phyloP scores from a whole-genome alignment of 2,113 vertebrate species.

The Stegastes partitus region DNA sequence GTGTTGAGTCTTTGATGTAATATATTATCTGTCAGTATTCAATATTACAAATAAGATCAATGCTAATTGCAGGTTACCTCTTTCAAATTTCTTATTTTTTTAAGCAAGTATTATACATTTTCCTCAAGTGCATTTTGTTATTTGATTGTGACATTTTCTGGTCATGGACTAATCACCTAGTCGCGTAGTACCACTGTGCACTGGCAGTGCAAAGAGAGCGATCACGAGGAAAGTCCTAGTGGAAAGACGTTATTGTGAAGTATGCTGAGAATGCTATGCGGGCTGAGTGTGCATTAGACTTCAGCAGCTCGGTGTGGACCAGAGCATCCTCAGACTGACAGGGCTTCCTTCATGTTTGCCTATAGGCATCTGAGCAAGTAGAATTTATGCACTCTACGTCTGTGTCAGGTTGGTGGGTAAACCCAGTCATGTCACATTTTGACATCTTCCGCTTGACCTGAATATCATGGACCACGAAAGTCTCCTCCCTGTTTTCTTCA shows the following conservation, averaged over 20 bases:
- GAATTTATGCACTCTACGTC: background rate
- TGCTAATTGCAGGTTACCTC: too few relatives aligned
- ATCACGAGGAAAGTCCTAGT: too few relatives aligned
- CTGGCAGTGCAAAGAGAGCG: too few relatives aligned
- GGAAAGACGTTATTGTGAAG: background rate
- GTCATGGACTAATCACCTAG: too few relatives aligned
- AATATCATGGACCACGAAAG: background rate
- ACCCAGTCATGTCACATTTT: background rate
- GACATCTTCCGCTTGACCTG: background rate
- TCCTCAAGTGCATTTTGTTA: too few relatives aligned
- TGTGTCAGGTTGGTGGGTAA: slow-evolving; percentile 1
- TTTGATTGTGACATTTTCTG: too few relatives aligned
- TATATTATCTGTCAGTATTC: too few relatives aligned
- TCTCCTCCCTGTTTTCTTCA: background rate
- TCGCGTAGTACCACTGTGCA: too few relatives aligned
- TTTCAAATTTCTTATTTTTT: too few relatives aligned
- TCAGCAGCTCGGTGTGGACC: background rate
- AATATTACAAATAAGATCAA: too few relatives aligned
- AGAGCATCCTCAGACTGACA: background rate
- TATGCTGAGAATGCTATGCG: slow-evolving; percentile 29
- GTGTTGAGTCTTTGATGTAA: too few relatives aligned
- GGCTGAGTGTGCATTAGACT: background rate
- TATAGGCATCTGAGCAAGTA: background rate
- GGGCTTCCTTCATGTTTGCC: background rate
- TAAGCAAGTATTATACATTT: too few relatives aligned